phyloP scores from a whole-genome alignment of 1,140 invertebrate species.

The Lineus longissimus region DNA sequence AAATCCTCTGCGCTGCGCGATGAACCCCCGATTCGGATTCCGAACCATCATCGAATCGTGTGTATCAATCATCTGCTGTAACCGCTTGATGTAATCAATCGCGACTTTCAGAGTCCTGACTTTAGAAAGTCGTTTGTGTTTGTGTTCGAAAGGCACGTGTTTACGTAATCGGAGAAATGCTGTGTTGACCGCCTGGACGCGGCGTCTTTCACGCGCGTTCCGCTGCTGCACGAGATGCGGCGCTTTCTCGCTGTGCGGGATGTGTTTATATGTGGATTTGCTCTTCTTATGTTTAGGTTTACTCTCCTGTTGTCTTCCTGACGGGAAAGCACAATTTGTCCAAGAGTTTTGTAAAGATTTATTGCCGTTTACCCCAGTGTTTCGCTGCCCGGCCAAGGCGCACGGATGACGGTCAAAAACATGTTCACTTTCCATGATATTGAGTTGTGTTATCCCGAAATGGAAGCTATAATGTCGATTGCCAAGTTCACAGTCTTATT shows the following conservation, averaged over 20 bases:
- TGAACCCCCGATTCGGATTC: not conserved
- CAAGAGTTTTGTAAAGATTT: too few species aligned
- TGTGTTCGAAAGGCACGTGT: conserved; percentile 52
- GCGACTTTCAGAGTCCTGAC: conserved; percentile 89
- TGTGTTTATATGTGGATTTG: conserved; percentile 29
- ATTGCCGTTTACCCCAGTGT: too few species aligned
- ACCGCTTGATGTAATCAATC: conserved; percentile 83
- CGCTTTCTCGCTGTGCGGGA: conserved; percentile 38
- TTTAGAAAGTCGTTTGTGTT: conserved; percentile 62
- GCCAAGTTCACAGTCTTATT: too few species aligned
- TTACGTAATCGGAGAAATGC: conserved; percentile 38
- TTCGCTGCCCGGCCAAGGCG: too few species aligned
- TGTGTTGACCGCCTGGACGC: conserved; percentile 87
- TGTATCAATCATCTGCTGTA: conserved; percentile 71
- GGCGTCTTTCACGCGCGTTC: conserved; percentile 86
- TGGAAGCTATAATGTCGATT: too few species aligned
- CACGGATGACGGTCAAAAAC: too few species aligned
- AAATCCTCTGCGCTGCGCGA: not conserved
- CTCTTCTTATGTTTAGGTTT: not conserved
- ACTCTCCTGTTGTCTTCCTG: too few species aligned
- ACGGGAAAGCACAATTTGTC: too few species aligned
- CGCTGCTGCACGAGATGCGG: conserved; percentile 82
- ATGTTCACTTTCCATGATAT: too few species aligned
- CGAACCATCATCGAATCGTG: conserved; percentile 22
- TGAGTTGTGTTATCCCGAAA: too few species aligned